Percentiles rank a stretch among this genome's conserved stretches.
phyloP scores from a whole-genome alignment of 2,797 vertebrate genomes.

The Megalops cyprinoides region DNA sequence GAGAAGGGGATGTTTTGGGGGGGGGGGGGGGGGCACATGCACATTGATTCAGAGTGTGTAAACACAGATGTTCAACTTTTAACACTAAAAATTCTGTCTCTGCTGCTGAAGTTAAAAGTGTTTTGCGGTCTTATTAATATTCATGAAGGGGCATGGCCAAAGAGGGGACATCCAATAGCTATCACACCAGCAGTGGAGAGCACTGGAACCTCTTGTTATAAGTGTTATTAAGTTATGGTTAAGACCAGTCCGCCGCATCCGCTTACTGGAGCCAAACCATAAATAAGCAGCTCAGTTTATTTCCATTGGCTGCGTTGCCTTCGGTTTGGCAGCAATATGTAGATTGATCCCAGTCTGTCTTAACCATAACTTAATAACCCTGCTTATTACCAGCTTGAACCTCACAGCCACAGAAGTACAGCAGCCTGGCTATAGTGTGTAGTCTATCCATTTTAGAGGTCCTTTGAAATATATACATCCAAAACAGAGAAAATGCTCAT shows the following conservation, averaged over 20 bases:
- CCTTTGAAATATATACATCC: too few relatives aligned
- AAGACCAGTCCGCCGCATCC: too few relatives aligned
- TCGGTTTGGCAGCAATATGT: too few relatives aligned
- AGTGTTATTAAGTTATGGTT: too few relatives aligned
- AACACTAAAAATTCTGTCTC: background rate
- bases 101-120: background rate
- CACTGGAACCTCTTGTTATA: background rate
- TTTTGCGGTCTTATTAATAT: background rate
- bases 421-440: background rate
- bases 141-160: constrained; percentile 2
- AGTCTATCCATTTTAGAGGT: background rate
- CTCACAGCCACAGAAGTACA: background rate
- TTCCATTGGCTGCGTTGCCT: too few relatives aligned
- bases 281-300: too few relatives aligned
- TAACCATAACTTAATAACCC: too few relatives aligned
- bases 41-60: background rate
- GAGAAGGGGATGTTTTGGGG: background rate
- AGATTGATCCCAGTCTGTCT: too few relatives aligned
- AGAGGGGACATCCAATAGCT: background rate
- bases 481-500: too few relatives aligned
- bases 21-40: background rate
- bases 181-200: background rate
- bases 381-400: background rate
- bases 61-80: background rate
- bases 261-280: too few relatives aligned